A percentile compares a stretch with the other conserved stretches of the same genome.
These are phyloP conservation scores for Mimas tiliae DNA, from an alignment of 2,888 invertebrate species.

Conservation along the genomic window DNA sequence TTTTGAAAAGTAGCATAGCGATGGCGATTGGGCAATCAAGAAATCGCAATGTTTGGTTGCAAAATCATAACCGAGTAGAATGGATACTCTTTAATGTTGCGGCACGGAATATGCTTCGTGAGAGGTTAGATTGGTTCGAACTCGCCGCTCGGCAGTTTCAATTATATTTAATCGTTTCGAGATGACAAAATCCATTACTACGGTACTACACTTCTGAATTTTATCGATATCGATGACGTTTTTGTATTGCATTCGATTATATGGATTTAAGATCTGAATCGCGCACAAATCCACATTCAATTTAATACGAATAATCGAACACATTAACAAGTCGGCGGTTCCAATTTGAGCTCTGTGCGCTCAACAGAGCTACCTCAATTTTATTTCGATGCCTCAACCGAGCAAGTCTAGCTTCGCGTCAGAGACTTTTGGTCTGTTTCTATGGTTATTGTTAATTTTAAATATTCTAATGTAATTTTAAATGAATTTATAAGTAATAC, in stretches of 20 bases:
- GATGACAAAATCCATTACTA: slow-evolving; percentile 65
- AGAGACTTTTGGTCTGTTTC: too few species aligned
- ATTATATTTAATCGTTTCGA: slow-evolving; percentile 66
- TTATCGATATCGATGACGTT: slow-evolving; percentile 51
- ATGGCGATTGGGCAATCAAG: slow-evolving; percentile 48
- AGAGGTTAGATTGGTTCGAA: slow-evolving; percentile 67
- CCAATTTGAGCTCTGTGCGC: background rate
- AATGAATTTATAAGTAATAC: too few species aligned
- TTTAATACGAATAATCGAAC: slow-evolving; percentile 24
- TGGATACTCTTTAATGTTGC: slow-evolving; percentile 54
- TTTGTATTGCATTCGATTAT: slow-evolving; percentile 46
- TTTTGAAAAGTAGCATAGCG: slow-evolving; percentile 37
- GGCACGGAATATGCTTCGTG: slow-evolving; percentile 64
- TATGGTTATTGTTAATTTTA: too few species aligned
- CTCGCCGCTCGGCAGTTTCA: slow-evolving; percentile 63
- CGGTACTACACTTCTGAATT: slow-evolving; percentile 42
- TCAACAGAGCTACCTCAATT: too few species aligned
- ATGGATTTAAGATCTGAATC: slow-evolving; percentile 24
- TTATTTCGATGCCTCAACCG: too few species aligned
- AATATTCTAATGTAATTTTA: too few species aligned
- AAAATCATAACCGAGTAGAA: slow-evolving; percentile 51
- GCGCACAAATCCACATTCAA: slow-evolving; percentile 14
- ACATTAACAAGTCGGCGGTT: slow-evolving; percentile 28
- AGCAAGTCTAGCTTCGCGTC: too few species aligned
- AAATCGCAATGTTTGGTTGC: slow-evolving; percentile 57